Evolutionary conservation across 2,888 invertebrate species (phyloP), one percentile per base, ranked within the genome.

Genomic region (Caenorhabditis sp.): DNA sequence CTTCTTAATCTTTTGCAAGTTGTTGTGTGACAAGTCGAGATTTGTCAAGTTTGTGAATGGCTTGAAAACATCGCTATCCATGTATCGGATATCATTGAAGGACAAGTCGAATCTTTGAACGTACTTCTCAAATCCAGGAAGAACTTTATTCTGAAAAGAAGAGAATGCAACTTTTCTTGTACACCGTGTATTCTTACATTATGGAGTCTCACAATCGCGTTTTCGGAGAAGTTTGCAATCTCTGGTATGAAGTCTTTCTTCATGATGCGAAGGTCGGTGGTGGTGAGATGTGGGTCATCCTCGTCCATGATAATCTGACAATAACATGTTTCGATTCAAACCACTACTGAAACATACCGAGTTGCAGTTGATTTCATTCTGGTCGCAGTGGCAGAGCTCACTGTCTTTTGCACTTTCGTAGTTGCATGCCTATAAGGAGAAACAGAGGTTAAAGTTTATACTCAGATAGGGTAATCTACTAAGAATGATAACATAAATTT

Each of bases 91-190:
- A 26, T 72, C 56, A 44, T 89, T 89, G 16, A 70, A 44, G 2
- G 76, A 56, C 6, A 89, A 24, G 31, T 80, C 74, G 1, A 89
- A 56, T 19, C 47, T 63, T 0, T 58, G 24, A 0, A 89, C 59
- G 2, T 63, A 70, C 28, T 83, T 79, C 51, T 86, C 87, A 24
- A 72, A 63, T 16, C 66, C 68, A 1, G 81, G 84, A 0, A 87
- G 59, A 6, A 89, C 73, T 72, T 77, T 73, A 7, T 72, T 66
- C 88, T 87, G 70, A 56, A 84, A 70, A 66, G 38, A 31, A 73
- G 58, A 59, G 16, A 22, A 16, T 19, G 10, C 5, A 31, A 6
- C 7, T 31, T 38, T 12, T 28, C 12, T 24, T 68, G 10, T 38
- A 19, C n/a, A n/a, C n/a, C n/a, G n/a, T n/a, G n/a, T n/a, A n/a